These are phyloP conservation scores for Beris morrisii DNA, from an alignment of 2,888 invertebrate genomes.

Conservation along the genomic window DNA sequence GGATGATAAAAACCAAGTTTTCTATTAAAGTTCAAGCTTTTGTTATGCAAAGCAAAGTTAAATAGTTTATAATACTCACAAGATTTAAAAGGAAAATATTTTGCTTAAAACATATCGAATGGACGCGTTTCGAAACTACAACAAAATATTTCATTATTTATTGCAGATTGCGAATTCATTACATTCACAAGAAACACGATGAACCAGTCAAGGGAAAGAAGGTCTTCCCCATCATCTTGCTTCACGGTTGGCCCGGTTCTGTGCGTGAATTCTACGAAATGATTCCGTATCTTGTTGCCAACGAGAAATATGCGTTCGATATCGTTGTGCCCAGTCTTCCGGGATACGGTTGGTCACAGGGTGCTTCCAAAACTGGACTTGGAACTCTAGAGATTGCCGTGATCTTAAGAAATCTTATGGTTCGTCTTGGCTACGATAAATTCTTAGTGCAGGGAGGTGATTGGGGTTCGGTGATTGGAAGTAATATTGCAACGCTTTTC, in stretches of 20 bases:
- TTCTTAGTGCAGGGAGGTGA: conserved; percentile 79
- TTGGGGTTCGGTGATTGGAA: conserved; percentile 72
- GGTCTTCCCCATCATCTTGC: conserved; percentile 68
- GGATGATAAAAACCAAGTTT: too few relatives aligned
- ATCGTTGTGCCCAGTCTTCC: conserved; percentile 69
- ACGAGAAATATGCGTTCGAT: conserved; percentile 67
- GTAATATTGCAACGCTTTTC: conserved; percentile 65
- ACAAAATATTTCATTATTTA: background rate
- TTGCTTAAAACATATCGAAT: too few relatives aligned
- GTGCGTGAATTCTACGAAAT: conserved; percentile 78
- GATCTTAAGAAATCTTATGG: conserved; percentile 68
- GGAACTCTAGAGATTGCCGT: conserved; percentile 61
- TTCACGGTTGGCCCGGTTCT: conserved; percentile 88
- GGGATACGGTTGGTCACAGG: conserved; percentile 71
- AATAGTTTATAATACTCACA: too few relatives aligned
- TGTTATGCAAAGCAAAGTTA: too few relatives aligned
- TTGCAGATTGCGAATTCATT: conserved; percentile 66
- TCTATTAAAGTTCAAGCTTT: too few relatives aligned
- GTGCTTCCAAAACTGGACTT: conserved; percentile 61
- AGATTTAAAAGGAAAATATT: too few relatives aligned
- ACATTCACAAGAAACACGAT: conserved; percentile 68
- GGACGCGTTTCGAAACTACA: too few relatives aligned
- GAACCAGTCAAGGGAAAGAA: conserved; percentile 52
- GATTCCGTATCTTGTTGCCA: conserved; percentile 66
- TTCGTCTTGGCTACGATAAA: conserved; percentile 64